A percentile compares a stretch with the other conserved stretches of the same genome.
Conservation (phyloP, 2,797 vertebrate species). For the Pseudopleuronectes americanus region DNA sequence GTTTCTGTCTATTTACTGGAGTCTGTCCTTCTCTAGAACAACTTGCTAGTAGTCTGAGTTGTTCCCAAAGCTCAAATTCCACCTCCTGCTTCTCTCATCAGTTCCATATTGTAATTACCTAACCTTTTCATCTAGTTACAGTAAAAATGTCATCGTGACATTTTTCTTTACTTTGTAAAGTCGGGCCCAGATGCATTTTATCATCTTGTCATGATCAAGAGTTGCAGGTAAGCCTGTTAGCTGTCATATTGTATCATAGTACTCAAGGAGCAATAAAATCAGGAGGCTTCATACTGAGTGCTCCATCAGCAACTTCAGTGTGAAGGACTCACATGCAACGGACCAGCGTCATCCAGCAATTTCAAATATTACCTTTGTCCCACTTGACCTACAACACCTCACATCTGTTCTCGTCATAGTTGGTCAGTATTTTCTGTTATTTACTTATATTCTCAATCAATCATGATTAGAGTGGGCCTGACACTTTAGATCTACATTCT, state of each 20-base stretch:
- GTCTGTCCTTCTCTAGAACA: background rate
- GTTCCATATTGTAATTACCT: background rate
- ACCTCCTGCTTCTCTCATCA: background rate
- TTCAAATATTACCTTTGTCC: constrained; percentile 34
- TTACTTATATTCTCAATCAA: background rate
- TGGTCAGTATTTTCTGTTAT: background rate
- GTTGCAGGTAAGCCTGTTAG: constrained; percentile 61
- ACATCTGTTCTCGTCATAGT: background rate
- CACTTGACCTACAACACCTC: constrained; percentile 27
- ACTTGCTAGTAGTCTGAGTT: background rate
- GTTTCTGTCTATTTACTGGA: background rate
- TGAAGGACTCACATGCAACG: constrained; percentile 20
- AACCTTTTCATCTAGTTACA: constrained; percentile 32
- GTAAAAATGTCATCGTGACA: constrained; percentile 31
- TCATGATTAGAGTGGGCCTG: background rate
- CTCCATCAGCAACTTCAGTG: constrained; percentile 48
- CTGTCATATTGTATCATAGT: constrained; percentile 50
- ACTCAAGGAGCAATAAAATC: constrained; percentile 27
- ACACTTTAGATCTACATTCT: too few relatives aligned
- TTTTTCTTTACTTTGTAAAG: constrained; percentile 30
- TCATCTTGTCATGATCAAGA: constrained; percentile 42
- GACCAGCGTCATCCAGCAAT: constrained; percentile 2
- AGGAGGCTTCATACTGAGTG: constrained; percentile 29
- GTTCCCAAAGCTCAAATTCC: background rate
- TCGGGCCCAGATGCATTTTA: constrained; percentile 14